Evolutionary conservation across 2,797 vertebrate species (phyloP), one percentile per base, ranked within the genome.

Genomic region (Lithobates sylvaticus): DNA sequence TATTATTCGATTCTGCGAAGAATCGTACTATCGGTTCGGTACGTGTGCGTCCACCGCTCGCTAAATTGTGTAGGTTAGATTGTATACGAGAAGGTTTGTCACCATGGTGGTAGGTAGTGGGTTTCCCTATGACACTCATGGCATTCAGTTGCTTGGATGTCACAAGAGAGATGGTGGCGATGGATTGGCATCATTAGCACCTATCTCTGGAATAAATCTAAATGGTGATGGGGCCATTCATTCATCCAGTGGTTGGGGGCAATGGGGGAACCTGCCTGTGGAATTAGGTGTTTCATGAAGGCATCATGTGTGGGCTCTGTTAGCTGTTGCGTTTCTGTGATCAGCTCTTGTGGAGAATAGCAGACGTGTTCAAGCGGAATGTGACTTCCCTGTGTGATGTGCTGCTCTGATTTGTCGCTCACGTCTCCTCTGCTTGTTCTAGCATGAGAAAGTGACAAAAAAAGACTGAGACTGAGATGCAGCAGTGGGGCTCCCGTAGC

Each of bases 231-330:
- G 80, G 50, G 47, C 7, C 50, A 47, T 36, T 50, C 50, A 44
- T 34, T 50, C 26, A 75, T 69, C 26, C 32, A 54, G n/a, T 42
- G 16, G 29, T 21, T 47, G 69, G 34, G 10, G 8, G 39, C 32
- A 29, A 1, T 61, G 70, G 32, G 39, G 72, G 16, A 9, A 32
- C 64, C 80, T 29, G 44, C 8, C 61, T 70, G n/a, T 42, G 69
- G 32, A 10, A 64, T 50, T 54, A 42, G 81, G 32, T 16, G 42
- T 42, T 70, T 65, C 32, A 36, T 83, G 74, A 65, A 13, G 13
- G 10, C 27, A 67, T 75, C 86, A 84, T 84, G 76, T 87, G 86
- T 87, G 86, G 81, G 47, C 81, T 75, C 42, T 50, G 10, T 72
- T 42, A 68, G 42, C 58, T n/a, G 1, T 78, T 74, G 10, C 2